Evolutionary conservation across 2,113 vertebrate genomes (phyloP).

Genomic region (Oryzias javanicus): DNA sequence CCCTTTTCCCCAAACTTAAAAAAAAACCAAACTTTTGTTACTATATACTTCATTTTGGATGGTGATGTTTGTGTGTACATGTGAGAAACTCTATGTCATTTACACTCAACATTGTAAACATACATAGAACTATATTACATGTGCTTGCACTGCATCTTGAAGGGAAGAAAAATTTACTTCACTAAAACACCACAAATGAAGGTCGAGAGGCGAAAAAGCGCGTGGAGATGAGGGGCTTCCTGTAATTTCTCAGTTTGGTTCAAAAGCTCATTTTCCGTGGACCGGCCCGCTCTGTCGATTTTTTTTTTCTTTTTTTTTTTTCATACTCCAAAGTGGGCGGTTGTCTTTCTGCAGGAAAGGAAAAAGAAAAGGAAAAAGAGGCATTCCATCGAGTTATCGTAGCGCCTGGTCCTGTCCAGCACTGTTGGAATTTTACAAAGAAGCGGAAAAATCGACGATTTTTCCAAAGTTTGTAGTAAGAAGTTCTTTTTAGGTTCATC

Average conservation of each 20-base stretch:
- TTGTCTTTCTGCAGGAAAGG: slow-evolving; percentile 25
- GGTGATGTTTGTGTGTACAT: slow-evolving; percentile 13
- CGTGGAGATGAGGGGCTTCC: slow-evolving; percentile 31
- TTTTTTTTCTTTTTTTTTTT: slow-evolving; percentile 17
- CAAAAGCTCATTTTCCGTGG: slow-evolving; percentile 59
- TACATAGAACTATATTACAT: slow-evolving; percentile 99
- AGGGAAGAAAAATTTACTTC: slow-evolving; percentile 72
- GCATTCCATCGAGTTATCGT: slow-evolving; percentile 32
- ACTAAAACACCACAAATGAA: slow-evolving; percentile 82
- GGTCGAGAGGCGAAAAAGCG: slow-evolving; percentile 24
- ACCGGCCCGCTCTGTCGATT: slow-evolving; percentile 6
- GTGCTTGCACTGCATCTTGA: slow-evolving; percentile 91
- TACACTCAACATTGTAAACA: slow-evolving; percentile 99
- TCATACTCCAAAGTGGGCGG: slow-evolving; percentile 23
- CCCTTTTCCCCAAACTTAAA: slow-evolving; percentile 71
- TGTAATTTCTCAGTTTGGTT: slow-evolving; percentile 63
- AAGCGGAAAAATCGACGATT: slow-evolving; percentile 7
- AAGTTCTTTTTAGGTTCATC: slow-evolving; percentile 38
- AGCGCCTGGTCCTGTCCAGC: slow-evolving; percentile 27
- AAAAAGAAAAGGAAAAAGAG: slow-evolving; percentile 28
- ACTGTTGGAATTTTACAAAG: slow-evolving; percentile 32
- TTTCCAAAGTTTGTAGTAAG: slow-evolving; percentile 14
- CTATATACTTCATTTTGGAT: slow-evolving; percentile 74
- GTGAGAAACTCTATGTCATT: slow-evolving; percentile 86
- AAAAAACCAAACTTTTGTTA: slow-evolving; percentile 74